Conservation (phyloP, 2,888 invertebrate species). For the Drosophila lutescens region DNA sequence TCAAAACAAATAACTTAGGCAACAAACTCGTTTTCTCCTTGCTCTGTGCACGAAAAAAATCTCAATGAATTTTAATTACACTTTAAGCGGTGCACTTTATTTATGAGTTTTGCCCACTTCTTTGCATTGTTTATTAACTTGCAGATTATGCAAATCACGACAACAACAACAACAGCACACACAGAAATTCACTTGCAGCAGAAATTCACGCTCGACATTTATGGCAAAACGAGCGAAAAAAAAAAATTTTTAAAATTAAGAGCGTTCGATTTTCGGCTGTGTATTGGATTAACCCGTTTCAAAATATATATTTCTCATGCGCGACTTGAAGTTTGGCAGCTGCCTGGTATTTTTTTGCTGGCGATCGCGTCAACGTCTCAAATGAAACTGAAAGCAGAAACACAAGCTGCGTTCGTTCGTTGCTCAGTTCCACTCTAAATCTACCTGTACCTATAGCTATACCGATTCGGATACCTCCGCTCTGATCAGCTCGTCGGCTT, state of each 20-base stretch:
- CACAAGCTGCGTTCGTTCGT: slow-evolving; percentile 62
- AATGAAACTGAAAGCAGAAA: slow-evolving; percentile 85
- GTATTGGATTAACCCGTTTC: slow-evolving; percentile 71
- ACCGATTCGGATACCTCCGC: slow-evolving; percentile 11
- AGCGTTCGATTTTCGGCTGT: slow-evolving; percentile 28
- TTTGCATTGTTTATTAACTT: slow-evolving; percentile 64
- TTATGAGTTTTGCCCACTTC: slow-evolving; percentile 65
- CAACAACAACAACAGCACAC: background rate
- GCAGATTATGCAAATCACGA: slow-evolving; percentile 45
- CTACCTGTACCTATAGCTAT: too few relatives aligned
- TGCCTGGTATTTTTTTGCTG: slow-evolving; percentile 49
- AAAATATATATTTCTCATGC: slow-evolving; percentile 51
- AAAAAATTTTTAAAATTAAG: slow-evolving; percentile 20
- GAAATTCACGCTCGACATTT: slow-evolving; percentile 42
- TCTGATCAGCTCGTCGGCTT: slow-evolving; percentile 14
- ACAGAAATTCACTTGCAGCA: slow-evolving; percentile 31
- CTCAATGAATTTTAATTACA: slow-evolving; percentile 50
- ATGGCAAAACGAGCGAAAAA: slow-evolving; percentile 16
- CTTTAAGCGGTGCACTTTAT: slow-evolving; percentile 64
- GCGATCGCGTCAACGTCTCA: slow-evolving; percentile 82
- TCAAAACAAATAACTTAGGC: slow-evolving; percentile 73
- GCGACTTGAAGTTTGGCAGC: slow-evolving; percentile 16
- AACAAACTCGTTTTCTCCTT: slow-evolving; percentile 69
- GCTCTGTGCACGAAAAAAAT: slow-evolving; percentile 24
- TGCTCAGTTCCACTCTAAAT: slow-evolving; percentile 13